A percentile compares a stretch with the other conserved stretches of the same genome.
Evolutionary conservation across 2,113 vertebrate species (phyloP).

Genomic region (rat (Rattus norvegicus)): DNA sequence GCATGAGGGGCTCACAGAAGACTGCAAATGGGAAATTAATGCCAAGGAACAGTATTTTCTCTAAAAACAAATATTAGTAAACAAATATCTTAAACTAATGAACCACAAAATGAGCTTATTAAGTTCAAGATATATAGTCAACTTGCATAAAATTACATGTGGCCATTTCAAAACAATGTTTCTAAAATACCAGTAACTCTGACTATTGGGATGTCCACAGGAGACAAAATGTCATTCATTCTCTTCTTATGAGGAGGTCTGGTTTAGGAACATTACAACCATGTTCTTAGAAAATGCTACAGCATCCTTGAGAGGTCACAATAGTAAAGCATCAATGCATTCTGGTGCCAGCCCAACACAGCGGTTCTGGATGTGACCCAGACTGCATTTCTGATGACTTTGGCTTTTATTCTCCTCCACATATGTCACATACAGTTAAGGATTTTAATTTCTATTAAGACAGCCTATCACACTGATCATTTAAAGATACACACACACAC

Average conservation of each 20-base stretch:
- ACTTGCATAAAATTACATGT: slow-evolving; percentile 71
- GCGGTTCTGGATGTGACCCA: slow-evolving; percentile 76
- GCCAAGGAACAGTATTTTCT: slow-evolving; percentile 71
- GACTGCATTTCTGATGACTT: slow-evolving; percentile 60
- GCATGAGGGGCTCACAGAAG: slow-evolving; percentile 71
- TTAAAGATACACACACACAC: slow-evolving; percentile 69
- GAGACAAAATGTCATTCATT: slow-evolving; percentile 76
- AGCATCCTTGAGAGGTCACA: slow-evolving; percentile 77
- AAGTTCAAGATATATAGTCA: slow-evolving; percentile 78
- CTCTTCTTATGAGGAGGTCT: slow-evolving; percentile 66
- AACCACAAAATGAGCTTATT: slow-evolving; percentile 76
- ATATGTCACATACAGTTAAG: slow-evolving; percentile 55
- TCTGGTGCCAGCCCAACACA: slow-evolving; percentile 79
- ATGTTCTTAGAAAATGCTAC: slow-evolving; percentile 76
- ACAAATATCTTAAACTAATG: slow-evolving; percentile 75
- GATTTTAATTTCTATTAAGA: slow-evolving; percentile 69
- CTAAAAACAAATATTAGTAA: slow-evolving; percentile 76
- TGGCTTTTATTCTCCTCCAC: slow-evolving; percentile 67
- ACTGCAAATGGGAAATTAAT: slow-evolving; percentile 76
- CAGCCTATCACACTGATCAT: slow-evolving; percentile 61
- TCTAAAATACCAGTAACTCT: slow-evolving; percentile 78
- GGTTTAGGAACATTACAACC: slow-evolving; percentile 51
- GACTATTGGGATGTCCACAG: slow-evolving; percentile 81
- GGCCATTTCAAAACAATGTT: slow-evolving; percentile 76
- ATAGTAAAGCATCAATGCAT: slow-evolving; percentile 73